Evolutionary conservation across 2,113 vertebrate species (phyloP).

Genomic region (Eretmochelys imbricata): DNA sequence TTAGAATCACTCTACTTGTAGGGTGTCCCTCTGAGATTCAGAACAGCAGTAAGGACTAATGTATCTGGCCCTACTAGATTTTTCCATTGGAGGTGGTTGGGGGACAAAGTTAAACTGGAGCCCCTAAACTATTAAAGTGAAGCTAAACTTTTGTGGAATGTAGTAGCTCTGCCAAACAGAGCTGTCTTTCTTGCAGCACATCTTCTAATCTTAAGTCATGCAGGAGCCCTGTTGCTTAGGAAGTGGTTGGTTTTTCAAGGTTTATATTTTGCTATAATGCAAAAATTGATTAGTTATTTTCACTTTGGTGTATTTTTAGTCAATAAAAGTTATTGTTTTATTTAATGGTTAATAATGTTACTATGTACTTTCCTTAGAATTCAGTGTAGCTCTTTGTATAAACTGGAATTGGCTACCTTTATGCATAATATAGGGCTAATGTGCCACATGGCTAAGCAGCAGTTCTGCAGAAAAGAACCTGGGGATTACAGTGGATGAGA

Average conservation of each 20-base stretch:
- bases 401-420: not conserved
- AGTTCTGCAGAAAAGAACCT: no score
- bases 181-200: fast-evolving
- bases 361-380: not conserved
- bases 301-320: not conserved
- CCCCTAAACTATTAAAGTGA: not conserved
- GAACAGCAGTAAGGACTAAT: not conserved
- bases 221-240: not conserved
- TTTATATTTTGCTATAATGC: not conserved
- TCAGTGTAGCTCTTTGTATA: no score
- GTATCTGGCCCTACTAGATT: not conserved
- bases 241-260: fast-evolving
- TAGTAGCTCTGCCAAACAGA: not conserved
- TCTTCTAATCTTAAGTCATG: not conserved
- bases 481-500: no score
- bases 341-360: not conserved
- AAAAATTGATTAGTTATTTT: not conserved
- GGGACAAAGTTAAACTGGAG: not conserved
- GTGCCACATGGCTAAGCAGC: not conserved
- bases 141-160: fast-evolving
- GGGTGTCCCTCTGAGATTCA: not conserved
- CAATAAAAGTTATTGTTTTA: not conserved
- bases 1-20: no score
- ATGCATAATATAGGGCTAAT: no score
- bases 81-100: not conserved